Percentiles rank a stretch among this genome's conserved stretches.
phyloP scores from a whole-genome alignment of 2,888 invertebrate species.

The Clistopyga incitator region DNA sequence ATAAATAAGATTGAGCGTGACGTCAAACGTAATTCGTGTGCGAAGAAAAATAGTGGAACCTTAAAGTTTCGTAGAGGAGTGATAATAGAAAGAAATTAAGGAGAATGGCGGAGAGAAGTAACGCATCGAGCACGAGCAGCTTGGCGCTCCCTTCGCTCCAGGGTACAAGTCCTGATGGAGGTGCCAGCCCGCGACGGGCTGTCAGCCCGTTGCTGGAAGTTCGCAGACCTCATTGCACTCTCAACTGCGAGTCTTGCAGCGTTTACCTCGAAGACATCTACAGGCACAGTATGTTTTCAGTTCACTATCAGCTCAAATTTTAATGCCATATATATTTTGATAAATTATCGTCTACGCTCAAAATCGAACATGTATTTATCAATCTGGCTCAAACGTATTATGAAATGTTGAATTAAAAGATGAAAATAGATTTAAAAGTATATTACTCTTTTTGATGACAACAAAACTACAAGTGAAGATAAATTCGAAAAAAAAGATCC shows the following conservation, averaged over 20 bases:
- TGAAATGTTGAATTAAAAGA: too few relatives aligned
- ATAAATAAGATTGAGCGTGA: constrained; percentile 37
- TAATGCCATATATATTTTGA: too few relatives aligned
- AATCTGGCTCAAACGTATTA: too few relatives aligned
- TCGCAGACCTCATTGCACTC: constrained; percentile 89
- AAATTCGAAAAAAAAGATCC: too few relatives aligned
- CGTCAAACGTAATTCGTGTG: constrained; percentile 34
- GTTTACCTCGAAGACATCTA: constrained; percentile 89
- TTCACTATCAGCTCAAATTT: background rate
- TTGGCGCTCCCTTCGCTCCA: constrained; percentile 79
- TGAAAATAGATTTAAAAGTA: too few relatives aligned
- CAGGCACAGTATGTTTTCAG: constrained; percentile 85
- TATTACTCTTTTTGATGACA: too few relatives aligned
- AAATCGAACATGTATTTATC: too few relatives aligned
- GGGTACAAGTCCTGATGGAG: constrained; percentile 81
- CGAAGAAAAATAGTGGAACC: constrained; percentile 7
- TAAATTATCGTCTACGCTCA: too few relatives aligned
- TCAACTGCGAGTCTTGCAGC: constrained; percentile 90
- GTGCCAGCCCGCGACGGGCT: constrained; percentile 87
- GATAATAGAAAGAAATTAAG: constrained; percentile 1
- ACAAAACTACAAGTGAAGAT: too few relatives aligned
- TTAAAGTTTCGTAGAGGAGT: background rate
- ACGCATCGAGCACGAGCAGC: constrained; percentile 80
- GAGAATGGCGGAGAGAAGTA: constrained; percentile 80
- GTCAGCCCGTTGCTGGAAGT: constrained; percentile 90